Evolutionary conservation across 92 coral and sea anemone genomes (phyloP).

Genomic region (Porites rus): DNA sequence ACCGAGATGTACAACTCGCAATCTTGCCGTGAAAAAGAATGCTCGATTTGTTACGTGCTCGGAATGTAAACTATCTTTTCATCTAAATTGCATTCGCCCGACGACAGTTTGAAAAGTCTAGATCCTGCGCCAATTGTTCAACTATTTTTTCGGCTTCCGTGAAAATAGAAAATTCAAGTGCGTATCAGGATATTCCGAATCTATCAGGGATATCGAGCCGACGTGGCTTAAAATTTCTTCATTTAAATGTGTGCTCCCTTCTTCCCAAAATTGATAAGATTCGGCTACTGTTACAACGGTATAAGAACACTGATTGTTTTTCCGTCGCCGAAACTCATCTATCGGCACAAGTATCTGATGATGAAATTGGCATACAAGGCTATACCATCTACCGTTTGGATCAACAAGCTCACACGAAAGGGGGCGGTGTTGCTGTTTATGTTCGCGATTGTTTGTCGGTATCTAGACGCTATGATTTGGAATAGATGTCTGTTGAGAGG

Average conservation of each 20-base stretch:
- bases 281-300: constrained; percentile 17
- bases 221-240: too few relatives aligned
- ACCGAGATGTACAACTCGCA: too few relatives aligned
- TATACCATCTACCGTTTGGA: too few relatives aligned
- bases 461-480: constrained; percentile 15
- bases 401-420: neutral
- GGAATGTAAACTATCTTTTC: neutral
- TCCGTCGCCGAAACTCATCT: constrained; percentile 46
- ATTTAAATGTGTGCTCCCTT: constrained; percentile 14
- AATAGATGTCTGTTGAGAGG: too few relatives aligned
- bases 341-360: constrained; percentile 37
- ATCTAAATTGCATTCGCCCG: neutral
- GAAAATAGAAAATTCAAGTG: neutral
- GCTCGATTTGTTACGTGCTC: too few relatives aligned
- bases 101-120: neutral
- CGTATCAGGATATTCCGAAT: neutral
- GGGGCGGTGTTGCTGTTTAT: constrained; percentile 31
- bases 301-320: constrained; percentile 29
- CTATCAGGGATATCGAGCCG: too few relatives aligned
- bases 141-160: too few relatives aligned
- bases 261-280: constrained; percentile 31
- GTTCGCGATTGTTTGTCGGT: constrained; percentile 16
- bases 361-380: neutral
- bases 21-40: too few relatives aligned
- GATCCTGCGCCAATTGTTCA: neutral